Conservation (phyloP, 2,797 vertebrate genomes). For the Acanthopagrus latus region DNA sequence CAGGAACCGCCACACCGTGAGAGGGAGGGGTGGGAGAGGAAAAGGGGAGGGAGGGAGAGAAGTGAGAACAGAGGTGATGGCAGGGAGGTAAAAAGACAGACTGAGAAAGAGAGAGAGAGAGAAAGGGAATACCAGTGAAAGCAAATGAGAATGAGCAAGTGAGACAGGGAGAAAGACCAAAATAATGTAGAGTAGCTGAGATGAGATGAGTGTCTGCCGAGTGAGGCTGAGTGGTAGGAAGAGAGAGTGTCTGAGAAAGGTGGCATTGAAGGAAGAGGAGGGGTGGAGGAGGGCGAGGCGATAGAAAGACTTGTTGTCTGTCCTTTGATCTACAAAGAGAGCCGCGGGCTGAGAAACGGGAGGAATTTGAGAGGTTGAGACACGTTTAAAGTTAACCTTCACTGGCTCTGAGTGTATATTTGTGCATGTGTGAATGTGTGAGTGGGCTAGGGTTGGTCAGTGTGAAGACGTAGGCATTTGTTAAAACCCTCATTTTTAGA, state of each 20-base stretch:
- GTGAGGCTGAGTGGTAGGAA: conserved; percentile 39
- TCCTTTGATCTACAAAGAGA: conserved; percentile 84
- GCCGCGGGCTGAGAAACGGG: conserved; percentile 74
- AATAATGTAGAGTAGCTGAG: conserved; percentile 14
- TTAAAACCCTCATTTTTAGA: conserved; percentile 15
- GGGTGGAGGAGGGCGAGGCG: conserved; percentile 46
- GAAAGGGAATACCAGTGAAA: conserved; percentile 12
- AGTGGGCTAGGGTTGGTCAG: conserved; percentile 20
- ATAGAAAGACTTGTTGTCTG: conserved; percentile 71
- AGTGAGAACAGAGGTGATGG: conserved; percentile 69
- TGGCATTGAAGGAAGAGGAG: conserved; percentile 69
- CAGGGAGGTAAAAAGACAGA: conserved; percentile 52
- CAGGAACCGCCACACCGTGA: conserved; percentile 82
- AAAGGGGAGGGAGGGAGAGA: conserved; percentile 47
- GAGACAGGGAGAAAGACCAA: conserved; percentile 18
- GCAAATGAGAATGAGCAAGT: conserved; percentile 25
- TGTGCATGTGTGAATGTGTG: conserved; percentile 21
- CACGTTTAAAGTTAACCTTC: conserved; percentile 77
- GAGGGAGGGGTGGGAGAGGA: conserved; percentile 73
- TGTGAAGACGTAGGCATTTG: not conserved
- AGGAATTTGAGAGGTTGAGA: conserved; percentile 82
- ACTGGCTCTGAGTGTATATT: conserved; percentile 30
- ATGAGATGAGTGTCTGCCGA: conserved; percentile 39
- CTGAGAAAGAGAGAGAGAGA: conserved; percentile 36
- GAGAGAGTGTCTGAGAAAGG: conserved; percentile 54